phyloP scores from a whole-genome alignment of 2,797 vertebrate genomes.

The Tenualosa thibaudeaui region DNA sequence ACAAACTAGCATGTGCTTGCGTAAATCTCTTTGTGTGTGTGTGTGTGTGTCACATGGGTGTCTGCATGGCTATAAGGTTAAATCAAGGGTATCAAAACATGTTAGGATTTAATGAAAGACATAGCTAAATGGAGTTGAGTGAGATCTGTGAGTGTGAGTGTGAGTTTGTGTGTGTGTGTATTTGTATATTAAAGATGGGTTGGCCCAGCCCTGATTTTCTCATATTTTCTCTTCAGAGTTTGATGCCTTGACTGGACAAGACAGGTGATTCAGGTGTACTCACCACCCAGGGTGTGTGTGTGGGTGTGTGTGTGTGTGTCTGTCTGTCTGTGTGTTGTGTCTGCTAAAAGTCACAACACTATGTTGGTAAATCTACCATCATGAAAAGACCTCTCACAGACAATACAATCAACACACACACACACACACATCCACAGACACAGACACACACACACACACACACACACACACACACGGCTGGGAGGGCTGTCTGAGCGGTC shows the following conservation, averaged over 20 bases:
- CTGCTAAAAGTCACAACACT: background rate
- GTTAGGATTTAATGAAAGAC: background rate
- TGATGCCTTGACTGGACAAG: background rate
- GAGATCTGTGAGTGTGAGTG: background rate
- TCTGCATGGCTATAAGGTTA: background rate
- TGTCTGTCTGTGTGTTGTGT: background rate
- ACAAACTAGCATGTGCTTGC: too few species aligned
- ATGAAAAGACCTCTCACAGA: background rate
- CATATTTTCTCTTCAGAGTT: background rate
- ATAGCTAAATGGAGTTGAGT: background rate
- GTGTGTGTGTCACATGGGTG: background rate
- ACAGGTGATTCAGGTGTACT: conserved; percentile 8
- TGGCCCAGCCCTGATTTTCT: background rate
- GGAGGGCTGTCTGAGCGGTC: background rate
- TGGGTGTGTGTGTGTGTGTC: background rate
- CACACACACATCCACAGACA: background rate
- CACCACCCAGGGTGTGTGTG: conserved; percentile 9
- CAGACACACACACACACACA: conserved; percentile 14
- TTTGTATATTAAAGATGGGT: background rate
- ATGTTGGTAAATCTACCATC: background rate
- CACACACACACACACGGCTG: conserved; percentile 1
- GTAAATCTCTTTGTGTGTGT: background rate
- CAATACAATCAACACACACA: too few species aligned
- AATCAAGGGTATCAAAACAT: background rate
- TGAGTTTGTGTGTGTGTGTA: background rate